Conservation (phyloP, 2,888 invertebrate species). For the Pseudeuparius sepicola region DNA sequence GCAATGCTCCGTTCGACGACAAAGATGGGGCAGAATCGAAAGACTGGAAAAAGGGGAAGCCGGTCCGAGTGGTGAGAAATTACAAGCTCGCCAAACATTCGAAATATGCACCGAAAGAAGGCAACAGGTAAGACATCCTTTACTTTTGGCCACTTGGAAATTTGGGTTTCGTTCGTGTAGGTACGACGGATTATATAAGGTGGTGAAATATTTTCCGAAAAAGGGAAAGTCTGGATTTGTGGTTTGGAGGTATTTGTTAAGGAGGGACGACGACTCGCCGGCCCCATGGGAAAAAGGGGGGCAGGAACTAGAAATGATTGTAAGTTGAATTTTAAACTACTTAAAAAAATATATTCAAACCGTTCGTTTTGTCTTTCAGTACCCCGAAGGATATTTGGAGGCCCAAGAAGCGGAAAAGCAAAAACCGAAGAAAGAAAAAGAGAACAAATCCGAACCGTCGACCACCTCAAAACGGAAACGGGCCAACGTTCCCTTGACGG, state of each 20-base stretch:
- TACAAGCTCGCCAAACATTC: conserved; percentile 66
- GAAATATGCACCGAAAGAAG: conserved; percentile 67
- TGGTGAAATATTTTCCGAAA: conserved; percentile 73
- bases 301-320: conserved; percentile 44
- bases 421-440: conserved; percentile 26
- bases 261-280: conserved; percentile 66
- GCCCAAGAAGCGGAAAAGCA: conserved; percentile 41
- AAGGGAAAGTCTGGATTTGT: conserved; percentile 66
- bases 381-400: conserved; percentile 64
- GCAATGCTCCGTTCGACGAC: conserved; percentile 56
- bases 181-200: conserved; percentile 82
- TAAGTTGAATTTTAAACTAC: no score
- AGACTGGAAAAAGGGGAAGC: conserved; percentile 64
- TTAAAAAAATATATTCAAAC: no score
- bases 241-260: conserved; percentile 69
- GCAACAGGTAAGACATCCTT: no score
- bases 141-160: no score
- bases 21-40: conserved; percentile 57
- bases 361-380: conserved; percentile 34
- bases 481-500: conserved; percentile 1
- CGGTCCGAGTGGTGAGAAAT: conserved; percentile 70
- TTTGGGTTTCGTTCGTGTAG: no score
- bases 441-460: no score
- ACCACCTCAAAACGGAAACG: conserved; percentile 21
- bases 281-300: conserved; percentile 72